A percentile compares a stretch with the other conserved stretches of the same genome.
Conservation (phyloP, 2,113 vertebrate species). For the Ceyx cyanopectus region DNA sequence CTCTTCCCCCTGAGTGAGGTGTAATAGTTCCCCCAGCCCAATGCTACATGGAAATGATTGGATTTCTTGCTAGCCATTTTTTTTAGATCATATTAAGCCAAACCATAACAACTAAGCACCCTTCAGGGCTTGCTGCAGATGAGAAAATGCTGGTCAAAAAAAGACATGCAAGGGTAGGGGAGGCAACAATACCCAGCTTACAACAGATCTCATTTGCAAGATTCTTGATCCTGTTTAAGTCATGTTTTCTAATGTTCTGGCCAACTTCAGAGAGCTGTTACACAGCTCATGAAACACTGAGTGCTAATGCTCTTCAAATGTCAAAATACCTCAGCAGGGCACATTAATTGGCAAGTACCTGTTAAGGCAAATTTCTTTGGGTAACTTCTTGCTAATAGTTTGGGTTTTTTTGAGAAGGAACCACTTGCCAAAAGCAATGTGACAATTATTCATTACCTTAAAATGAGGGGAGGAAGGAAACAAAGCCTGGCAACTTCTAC, state of each 20-base stretch:
- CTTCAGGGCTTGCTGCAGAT: constrained; percentile 46
- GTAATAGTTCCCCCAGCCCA: background rate
- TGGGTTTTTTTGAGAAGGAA: background rate
- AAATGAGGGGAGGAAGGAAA: background rate
- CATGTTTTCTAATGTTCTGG: constrained; percentile 19
- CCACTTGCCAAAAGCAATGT: background rate
- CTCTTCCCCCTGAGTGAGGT: background rate
- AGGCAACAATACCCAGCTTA: constrained; percentile 51
- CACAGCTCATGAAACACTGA: background rate
- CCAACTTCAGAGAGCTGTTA: background rate
- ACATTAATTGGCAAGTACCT: background rate
- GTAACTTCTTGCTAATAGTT: background rate
- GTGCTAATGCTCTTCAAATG: background rate
- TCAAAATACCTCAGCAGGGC: background rate
- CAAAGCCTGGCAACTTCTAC: background rate
- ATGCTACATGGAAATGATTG: constrained; percentile 10
- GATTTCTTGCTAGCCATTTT: constrained; percentile 62
- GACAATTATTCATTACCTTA: background rate
- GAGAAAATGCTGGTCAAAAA: constrained; percentile 49
- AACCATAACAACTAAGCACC: constrained; percentile 50
- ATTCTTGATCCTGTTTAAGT: constrained; percentile 42
- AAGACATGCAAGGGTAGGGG: constrained; percentile 9
- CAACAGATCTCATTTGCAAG: constrained; percentile 39
- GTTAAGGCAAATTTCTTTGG: background rate
- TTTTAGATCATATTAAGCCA: constrained; percentile 53